A percentile compares a stretch with the other conserved stretches of the same genome.
phyloP scores from a whole-genome alignment of 2,113 vertebrate genomes.

The Beaufortia kweichowensis region DNA sequence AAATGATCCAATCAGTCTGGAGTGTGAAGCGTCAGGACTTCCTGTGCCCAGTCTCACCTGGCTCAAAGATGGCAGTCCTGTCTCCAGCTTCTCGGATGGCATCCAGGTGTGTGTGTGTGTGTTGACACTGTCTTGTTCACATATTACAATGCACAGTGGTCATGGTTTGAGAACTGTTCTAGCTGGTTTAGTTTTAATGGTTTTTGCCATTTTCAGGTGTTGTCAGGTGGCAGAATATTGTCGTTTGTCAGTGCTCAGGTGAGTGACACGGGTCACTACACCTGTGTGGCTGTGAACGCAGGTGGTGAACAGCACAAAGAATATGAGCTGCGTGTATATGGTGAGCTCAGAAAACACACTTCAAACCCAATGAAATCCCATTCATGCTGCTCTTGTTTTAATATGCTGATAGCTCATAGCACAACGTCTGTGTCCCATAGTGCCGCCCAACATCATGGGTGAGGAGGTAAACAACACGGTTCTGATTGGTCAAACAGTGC shows the following conservation, averaged over 20 bases:
- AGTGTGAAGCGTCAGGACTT: constrained; percentile 91
- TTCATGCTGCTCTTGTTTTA: not conserved
- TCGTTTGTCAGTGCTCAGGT: constrained; percentile 83
- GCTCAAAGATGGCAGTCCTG: constrained; percentile 94
- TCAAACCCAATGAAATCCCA: not conserved
- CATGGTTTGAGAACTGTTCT: too few species aligned
- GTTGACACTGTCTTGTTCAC: not conserved
- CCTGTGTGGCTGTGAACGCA: constrained; percentile 92
- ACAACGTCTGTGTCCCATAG: constrained; percentile 63
- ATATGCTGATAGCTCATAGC: too few species aligned
- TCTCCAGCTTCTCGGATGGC: constrained; percentile 83
- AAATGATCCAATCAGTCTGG: constrained; percentile 83
- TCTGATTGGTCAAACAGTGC: constrained; percentile 75
- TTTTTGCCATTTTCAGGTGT: constrained; percentile 71
- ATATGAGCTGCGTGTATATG: constrained; percentile 83
- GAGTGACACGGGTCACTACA: constrained; percentile 85
- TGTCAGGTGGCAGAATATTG: constrained; percentile 84
- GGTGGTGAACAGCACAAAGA: constrained; percentile 90
- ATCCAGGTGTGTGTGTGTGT: constrained; percentile 77
- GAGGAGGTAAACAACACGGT: constrained; percentile 90
- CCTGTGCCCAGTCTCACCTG: constrained; percentile 90
- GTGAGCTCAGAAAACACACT: constrained; percentile 71
- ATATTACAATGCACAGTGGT: not conserved
- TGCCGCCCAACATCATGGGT: constrained; percentile 91
- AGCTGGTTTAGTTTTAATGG: too few species aligned